Base-by-base conservation (phyloP, 1,140 invertebrate genomes). In the Caerostris extrusa region DNA sequence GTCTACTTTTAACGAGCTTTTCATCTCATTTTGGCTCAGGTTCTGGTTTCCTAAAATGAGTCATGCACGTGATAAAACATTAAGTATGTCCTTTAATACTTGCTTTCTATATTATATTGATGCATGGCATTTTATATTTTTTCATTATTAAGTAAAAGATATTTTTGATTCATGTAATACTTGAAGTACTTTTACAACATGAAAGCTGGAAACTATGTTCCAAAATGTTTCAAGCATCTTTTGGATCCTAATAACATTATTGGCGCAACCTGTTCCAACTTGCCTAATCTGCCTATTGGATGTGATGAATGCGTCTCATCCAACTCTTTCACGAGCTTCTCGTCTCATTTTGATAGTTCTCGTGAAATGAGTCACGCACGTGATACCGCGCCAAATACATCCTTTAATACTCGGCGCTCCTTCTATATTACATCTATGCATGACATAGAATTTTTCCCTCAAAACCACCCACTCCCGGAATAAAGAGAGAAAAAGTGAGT, bases 331-430 rank as follows among this genome's bases (percentile, higher is more conserved):
- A 17, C 57, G 14, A 55, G 17, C 61, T 17, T 17, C 61, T 64
- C 17, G 12, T 50, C 10, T 61, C 57, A 61, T 90, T 53, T 50
- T 34, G 89, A 81, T 60, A 81, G 71, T 69, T 82, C 89, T 71
- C 89, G 71, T 60, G 57, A 77, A 77, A 81, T 81, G 71, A 90
- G 89, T 90, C 89, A 90, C 89, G 89, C 71, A 89, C 14, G 87
- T 69, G 87, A 89, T 89, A 57, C 64, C 34, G 57, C 7, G 85
- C 85, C 57, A 61, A 58, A 61, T 50, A 87, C 64, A 69, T 69
- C 69, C 87, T 89, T 55, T 57, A 67, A 89, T 89, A 55, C 87
- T 69, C 60, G 61, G 64, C 56, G 50, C 61, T 81, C 69, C 57
- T 56, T 61, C 89, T 90, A 60, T 90, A 90, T 81, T 82, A 90